A percentile compares a stretch with the other conserved stretches of the same genome.
phyloP scores from a whole-genome alignment of 2,797 vertebrate genomes.

The Orientallactaga sibirica region DNA sequence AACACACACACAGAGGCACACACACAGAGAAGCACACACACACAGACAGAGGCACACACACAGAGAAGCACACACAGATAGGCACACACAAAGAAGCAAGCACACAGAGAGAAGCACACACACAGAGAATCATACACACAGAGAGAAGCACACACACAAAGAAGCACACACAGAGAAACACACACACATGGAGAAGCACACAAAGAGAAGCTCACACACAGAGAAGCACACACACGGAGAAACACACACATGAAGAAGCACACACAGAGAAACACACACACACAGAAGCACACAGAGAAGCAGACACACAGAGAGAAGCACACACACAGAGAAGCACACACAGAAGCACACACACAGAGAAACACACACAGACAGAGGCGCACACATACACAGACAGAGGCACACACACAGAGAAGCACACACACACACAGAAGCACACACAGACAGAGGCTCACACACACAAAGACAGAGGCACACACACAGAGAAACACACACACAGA shows the following conservation, averaged over 20 bases:
- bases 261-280: too few species aligned
- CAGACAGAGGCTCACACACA: not conserved
- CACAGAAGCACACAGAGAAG: too few species aligned
- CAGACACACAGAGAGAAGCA: too few species aligned
- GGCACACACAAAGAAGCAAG: not conserved
- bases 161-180: not conserved
- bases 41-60: not conserved
- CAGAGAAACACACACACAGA: not conserved
- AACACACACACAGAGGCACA: not conserved
- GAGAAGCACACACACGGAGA: too few species aligned
- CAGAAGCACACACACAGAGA: too few species aligned
- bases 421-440: not conserved
- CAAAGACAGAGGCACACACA: not conserved
- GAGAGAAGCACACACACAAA: not conserved
- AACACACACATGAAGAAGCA: too few species aligned
- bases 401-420: not conserved
- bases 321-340: too few species aligned
- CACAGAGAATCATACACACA: too few species aligned
- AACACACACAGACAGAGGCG: fast-evolving
- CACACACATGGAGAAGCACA: not conserved
- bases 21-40: not conserved
- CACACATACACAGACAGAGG: not conserved
- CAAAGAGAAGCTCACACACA: too few species aligned
- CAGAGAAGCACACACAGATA: not conserved
- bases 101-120: not conserved